Percentiles rank a stretch among this genome's conserved stretches.
phyloP scores from a whole-genome alignment of 2,888 invertebrate species.

The Microctonus hyperodae region DNA sequence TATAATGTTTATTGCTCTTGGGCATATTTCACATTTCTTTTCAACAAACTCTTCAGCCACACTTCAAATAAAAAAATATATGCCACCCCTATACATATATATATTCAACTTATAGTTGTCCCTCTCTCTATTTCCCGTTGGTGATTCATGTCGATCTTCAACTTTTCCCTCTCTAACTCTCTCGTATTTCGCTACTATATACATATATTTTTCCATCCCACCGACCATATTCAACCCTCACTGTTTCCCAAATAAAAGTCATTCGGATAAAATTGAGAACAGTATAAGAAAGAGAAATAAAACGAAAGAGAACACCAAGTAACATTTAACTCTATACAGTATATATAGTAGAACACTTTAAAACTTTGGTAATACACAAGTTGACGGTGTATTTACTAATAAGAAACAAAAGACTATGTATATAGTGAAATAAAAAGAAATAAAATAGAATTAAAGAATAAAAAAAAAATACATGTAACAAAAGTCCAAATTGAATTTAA shows the following conservation, averaged over 20 bases:
- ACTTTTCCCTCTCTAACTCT: no score
- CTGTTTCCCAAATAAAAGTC: neutral
- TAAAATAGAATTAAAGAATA: neutral
- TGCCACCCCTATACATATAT: no score
- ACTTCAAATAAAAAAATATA: neutral
- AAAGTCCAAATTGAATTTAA: constrained; percentile 1
- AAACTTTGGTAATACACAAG: constrained; percentile 15
- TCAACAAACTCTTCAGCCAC: constrained; percentile 2
- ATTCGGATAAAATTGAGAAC: neutral
- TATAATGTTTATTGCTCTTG: neutral
- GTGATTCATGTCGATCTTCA: no score
- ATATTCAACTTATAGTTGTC: no score
- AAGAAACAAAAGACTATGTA: neutral
- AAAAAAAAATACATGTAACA: neutral
- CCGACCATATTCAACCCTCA: neutral
- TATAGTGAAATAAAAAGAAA: neutral
- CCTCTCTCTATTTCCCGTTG: no score
- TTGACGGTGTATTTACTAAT: constrained; percentile 7
- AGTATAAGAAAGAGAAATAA: neutral
- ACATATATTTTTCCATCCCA: neutral
- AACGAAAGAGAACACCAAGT: neutral
- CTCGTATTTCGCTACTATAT: neutral
- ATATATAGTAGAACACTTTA: neutral
- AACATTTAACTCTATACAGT: neutral
- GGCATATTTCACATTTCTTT: neutral